phyloP scores from a whole-genome alignment of 2,797 vertebrate genomes.

The Poecile montanus region DNA sequence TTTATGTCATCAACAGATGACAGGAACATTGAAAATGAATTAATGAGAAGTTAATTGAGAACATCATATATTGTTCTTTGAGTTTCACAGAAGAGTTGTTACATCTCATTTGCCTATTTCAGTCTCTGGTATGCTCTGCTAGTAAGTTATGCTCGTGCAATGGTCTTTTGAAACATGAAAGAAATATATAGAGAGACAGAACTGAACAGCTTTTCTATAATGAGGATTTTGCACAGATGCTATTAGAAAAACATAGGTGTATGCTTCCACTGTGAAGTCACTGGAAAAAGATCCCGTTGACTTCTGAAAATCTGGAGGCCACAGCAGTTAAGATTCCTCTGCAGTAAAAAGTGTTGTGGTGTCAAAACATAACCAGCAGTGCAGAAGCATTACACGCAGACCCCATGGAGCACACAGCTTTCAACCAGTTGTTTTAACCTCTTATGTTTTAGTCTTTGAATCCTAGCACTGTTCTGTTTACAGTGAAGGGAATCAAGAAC shows the following conservation, averaged over 20 bases:
- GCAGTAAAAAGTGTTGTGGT: background rate
- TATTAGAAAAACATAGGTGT: background rate
- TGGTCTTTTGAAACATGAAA: background rate
- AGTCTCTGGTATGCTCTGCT: background rate
- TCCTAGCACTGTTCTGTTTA: background rate
- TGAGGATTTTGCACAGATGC: background rate
- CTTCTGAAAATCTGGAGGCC: background rate
- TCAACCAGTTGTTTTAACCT: background rate
- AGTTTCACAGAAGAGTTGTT: background rate
- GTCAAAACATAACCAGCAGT: background rate
- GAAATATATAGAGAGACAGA: background rate
- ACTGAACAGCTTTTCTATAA: background rate
- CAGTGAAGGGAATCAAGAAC: background rate
- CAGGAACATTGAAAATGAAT: background rate
- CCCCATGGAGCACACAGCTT: background rate
- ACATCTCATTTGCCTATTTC: background rate
- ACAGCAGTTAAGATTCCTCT: background rate
- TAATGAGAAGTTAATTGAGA: background rate
- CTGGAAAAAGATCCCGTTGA: background rate
- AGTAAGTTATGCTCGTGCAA: background rate
- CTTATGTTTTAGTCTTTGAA: background rate
- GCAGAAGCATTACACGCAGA: background rate
- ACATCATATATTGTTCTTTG: background rate
- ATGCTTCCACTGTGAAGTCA: background rate
- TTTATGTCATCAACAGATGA: background rate